Base-by-base conservation (phyloP, 2,113 vertebrate species). In the Leucosticte australis region DNA sequence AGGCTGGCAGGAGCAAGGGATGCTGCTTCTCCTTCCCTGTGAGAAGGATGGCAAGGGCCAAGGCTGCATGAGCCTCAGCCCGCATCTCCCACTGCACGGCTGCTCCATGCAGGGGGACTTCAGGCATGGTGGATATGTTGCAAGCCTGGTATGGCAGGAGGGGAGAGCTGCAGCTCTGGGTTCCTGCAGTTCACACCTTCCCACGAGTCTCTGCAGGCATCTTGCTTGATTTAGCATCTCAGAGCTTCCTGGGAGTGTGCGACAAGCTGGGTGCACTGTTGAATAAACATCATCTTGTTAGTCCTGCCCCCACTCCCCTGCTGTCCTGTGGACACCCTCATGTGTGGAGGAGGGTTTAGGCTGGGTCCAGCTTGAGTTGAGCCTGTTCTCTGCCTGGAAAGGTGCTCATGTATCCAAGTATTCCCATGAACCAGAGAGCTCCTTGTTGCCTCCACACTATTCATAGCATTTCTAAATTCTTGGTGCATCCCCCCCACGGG, bases 401-500 rank as follows among this genome's bases (percentile, higher is more conserved):
- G 26, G 15, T 87, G 63, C 35, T 86, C 11, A 7, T 5, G 1
- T 59, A 20, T 41, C 1, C 0, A 35, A 67, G 15, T 44, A 46
- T 77, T 47, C 31, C 55, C 35, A 23, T 1, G 2, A 69, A n/a
- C 8, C 42, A 49, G 56, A 57, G 64, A 57, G 31, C 33, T 88
- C 31, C 55, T 33, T 2, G 1, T 63, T 85, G 62, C 35, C 31
- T 76, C 17, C 1, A 1, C 0, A 1, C 50, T 35, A 5, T 35
- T 41, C 0, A 0, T 37, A 74, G 64, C 44, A 18, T 57, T 67
- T 83, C 3, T 0, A 24, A 13, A 56, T 16, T 76, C 64, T 56
- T 60, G 67, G 11, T 78, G 28, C 39, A 5, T 71, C 12, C 27
- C 20, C 15, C 27, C 30, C 5, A 1, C 0, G 2, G 28, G 67